Evolutionary conservation across 2,888 invertebrate species (phyloP), one percentile per base, ranked within the genome.

Genomic region (Apocheima hispidaria): DNA sequence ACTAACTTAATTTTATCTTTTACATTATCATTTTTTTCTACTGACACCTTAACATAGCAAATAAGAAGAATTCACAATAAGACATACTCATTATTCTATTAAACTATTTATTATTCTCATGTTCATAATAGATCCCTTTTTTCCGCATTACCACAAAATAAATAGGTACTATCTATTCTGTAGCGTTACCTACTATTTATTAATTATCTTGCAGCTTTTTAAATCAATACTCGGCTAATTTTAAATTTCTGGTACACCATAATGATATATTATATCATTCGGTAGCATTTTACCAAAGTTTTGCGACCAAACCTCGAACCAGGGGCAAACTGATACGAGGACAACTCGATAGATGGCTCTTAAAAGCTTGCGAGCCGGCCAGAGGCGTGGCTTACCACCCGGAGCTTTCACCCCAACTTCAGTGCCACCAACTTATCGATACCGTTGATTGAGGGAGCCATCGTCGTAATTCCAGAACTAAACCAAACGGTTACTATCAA

Each of bases 381-480:
- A 63, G 79, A 86, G 88, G 89, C 84, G 90, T 87, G 90, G 89
- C 81, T 70, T 64, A 67, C 72, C 38, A 20, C 40, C 56, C 72
- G 38, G 79, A 84, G 87, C 88, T 86, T 89, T 88, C 86, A 85
- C 89, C 88, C 87, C 79, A 73, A 30, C 26, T 30, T 1, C 30
- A 18, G 16, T 7, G 26, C 46, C n/a, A 30, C 46, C 28, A 46
- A 30, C 9, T 21, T 18, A 30, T 9, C 46, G 14, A 0, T 0
- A 44, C 2, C 28, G 4, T 33, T 20, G 4, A 46, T 6, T 14
- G 30, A 20, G 33, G 20, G 30, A 18, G 30, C 46, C n/a, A 30
- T n/a, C 12, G 33, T 30, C 46, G 46, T 3, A n/a, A 4, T 30
- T 30, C 30, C 30, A 12, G 10, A 20, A 12, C 12, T 33, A 30